Evolutionary conservation across 2,888 invertebrate genomes (phyloP).

Genomic region (Pristionchus mayeri): DNA sequence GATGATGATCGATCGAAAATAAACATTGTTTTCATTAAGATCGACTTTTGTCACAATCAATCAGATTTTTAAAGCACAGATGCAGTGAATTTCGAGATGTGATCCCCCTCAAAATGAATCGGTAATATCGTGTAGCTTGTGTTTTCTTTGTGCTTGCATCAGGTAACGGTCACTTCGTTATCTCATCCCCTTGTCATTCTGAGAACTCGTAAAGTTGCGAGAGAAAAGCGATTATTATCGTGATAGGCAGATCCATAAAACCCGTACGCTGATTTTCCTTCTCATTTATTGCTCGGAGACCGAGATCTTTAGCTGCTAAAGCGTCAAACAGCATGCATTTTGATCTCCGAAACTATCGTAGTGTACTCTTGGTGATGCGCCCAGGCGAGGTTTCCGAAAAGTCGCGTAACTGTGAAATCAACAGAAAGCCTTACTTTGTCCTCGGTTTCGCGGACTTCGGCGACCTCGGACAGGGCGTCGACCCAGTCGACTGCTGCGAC

Average conservation of each 20-base stretch:
- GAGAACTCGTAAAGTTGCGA: slow-evolving; percentile 21
- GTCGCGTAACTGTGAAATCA: background rate
- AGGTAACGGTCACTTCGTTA: slow-evolving; percentile 14
- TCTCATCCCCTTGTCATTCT: slow-evolving; percentile 3
- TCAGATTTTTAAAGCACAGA: no score
- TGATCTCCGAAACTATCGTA: background rate
- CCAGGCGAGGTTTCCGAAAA: no score
- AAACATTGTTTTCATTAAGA: background rate
- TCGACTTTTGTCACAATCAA: background rate
- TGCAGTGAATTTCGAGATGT: no score
- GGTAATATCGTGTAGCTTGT: no score
- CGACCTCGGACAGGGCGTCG: slow-evolving; percentile 72
- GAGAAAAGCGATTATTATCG: slow-evolving; percentile 20
- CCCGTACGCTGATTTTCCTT: slow-evolving; percentile 8
- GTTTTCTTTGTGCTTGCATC: background rate
- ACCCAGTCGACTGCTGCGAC: slow-evolving; percentile 76
- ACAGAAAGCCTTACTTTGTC: slow-evolving; percentile 62
- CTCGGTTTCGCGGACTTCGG: slow-evolving; percentile 71
- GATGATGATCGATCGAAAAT: no score
- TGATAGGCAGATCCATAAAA: background rate
- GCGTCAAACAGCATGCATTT: slow-evolving; percentile 22
- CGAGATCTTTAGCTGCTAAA: slow-evolving; percentile 24
- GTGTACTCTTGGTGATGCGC: no score
- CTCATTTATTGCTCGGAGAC: background rate
- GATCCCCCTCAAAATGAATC: no score